Evolutionary conservation across 2,797 vertebrate species (phyloP).

Genomic region (Varecia variegata): DNA sequence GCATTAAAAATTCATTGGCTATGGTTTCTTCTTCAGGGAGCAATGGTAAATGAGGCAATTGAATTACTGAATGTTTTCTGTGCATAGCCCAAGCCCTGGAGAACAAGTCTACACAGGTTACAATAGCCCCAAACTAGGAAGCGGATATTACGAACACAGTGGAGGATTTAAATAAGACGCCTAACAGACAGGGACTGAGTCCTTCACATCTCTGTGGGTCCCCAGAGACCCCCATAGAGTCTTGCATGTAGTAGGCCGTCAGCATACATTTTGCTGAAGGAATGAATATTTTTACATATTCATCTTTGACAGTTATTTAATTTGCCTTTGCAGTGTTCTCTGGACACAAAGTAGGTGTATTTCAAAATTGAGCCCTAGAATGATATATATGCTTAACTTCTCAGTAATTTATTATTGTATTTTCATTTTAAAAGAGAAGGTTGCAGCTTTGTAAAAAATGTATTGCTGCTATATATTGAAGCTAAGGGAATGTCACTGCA

Average conservation of each 20-base stretch:
- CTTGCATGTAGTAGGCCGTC: not conserved
- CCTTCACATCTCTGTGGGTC: not conserved
- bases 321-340: constrained; percentile 41
- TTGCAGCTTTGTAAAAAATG: not conserved
- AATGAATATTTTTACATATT: constrained; percentile 37
- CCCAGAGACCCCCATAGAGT: not conserved
- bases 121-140: constrained; percentile 29
- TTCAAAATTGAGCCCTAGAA: not conserved
- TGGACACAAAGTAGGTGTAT: constrained; percentile 14
- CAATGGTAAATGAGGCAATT: constrained; percentile 52
- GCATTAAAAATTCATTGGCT: constrained; percentile 33
- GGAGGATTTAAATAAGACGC: constrained; percentile 45
- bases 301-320: constrained; percentile 52
- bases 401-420: constrained; percentile 47
- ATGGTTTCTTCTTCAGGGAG: constrained; percentile 61
- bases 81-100: constrained; percentile 23
- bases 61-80: constrained; percentile 45
- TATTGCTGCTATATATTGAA: not conserved
- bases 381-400: constrained; percentile 47
- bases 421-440: constrained; percentile 51
- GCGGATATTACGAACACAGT: not conserved
- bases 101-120: constrained; percentile 30
- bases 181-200: not conserved
- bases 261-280: not conserved
- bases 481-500: not conserved